Evolutionary conservation across 2,888 invertebrate genomes (phyloP), one percentile per base, ranked within the genome.

Genomic region (Sinohyriopsis cumingii): DNA sequence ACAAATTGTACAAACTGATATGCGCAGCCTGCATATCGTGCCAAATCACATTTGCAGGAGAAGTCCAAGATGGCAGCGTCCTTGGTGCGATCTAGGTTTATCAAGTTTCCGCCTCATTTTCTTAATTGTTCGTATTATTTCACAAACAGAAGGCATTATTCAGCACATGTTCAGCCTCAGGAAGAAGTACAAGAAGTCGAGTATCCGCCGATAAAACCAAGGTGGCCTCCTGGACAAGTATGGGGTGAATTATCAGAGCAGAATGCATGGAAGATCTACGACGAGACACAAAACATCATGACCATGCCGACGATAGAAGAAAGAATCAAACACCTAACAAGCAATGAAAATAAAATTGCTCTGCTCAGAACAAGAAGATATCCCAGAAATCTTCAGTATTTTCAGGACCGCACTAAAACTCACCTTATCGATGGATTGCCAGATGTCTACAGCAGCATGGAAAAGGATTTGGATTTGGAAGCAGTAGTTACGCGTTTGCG

Each of bases 331-430:
- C 59, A 68, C n/a, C 59, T 86, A 7, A 78, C 81, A 4, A 74
- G 76, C 18, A 67, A 67, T 54, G 53, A 64, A n/a, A 45, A 60
- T 5, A 22, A n/a, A 55, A 55, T 33, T 15, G 1, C n/a, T 28
- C 59, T 33, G 7, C 19, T 60, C 24, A 45, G 55, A 25, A 61
- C 24, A 53, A 54, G 22, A 63, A 53, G 7, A n/a, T 22, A 22
- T 18, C 55, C 9, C 64, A 45, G 53, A 63, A 55, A 67, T 18
- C 54, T 67, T 53, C 65, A 93, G 0, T 91, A 94, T 67, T 92
- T 93, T 59, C 94, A 95, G 84, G 93, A 94, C 87, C 92, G 94
- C 69, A 97, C 97, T 7, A 93, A 94, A 88, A 96, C 95, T 6
- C 93, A 94, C 86, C 91, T 95, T 55, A 92, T 93, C 7, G 90